These are phyloP conservation scores for Varanus salvator DNA, from an alignment of 2,113 vertebrate species.

Conservation along the genomic window DNA sequence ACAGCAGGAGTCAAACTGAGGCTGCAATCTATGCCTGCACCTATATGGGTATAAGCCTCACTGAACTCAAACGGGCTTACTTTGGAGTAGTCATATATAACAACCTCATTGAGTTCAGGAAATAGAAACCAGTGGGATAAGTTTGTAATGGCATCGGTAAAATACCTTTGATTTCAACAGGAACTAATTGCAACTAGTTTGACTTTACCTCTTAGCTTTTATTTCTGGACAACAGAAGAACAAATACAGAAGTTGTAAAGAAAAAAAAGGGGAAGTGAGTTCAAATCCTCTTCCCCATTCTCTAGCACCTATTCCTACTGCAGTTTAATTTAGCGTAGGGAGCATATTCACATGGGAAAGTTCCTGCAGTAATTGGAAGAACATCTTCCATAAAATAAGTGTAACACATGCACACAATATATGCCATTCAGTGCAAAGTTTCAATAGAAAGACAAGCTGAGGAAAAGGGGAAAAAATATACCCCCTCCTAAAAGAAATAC, in stretches of 20 bases:
- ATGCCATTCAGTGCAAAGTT: background rate
- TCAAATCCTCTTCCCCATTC: background rate
- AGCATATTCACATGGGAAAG: background rate
- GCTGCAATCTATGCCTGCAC: background rate
- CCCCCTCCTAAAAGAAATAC: conserved; percentile 12
- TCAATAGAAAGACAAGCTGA: conserved; percentile 2
- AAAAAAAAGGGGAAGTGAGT: background rate
- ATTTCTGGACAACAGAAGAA: background rate
- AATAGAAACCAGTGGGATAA: background rate
- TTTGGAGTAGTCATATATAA: background rate
- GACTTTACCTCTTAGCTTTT: too few species aligned
- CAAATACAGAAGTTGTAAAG: background rate
- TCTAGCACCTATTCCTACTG: background rate
- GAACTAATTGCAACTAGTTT: background rate
- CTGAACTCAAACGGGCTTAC: background rate
- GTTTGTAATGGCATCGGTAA: background rate
- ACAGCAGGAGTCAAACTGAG: background rate
- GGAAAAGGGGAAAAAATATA: too few species aligned
- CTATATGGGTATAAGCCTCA: background rate
- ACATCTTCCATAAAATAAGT: background rate
- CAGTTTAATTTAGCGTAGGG: background rate
- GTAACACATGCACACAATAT: background rate
- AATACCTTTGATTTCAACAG: background rate
- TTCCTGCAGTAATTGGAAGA: background rate
- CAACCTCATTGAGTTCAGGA: background rate